Evolutionary conservation across 2,113 vertebrate genomes (phyloP), one percentile per base, ranked within the genome.

Genomic region (Phylloscopus trochilus): DNA sequence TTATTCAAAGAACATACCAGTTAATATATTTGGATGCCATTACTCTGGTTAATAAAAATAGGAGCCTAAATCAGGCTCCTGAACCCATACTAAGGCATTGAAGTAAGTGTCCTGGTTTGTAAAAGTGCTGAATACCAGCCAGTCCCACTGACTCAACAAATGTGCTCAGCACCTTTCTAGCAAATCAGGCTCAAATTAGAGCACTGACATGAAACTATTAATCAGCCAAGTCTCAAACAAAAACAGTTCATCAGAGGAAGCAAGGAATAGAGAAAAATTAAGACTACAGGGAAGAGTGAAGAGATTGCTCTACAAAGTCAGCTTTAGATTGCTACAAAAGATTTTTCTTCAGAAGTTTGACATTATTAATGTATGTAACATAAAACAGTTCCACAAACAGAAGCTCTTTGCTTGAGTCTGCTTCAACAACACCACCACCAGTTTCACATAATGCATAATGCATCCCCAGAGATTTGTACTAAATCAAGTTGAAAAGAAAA

Each of bases 401-500:
- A 68, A 90, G 79, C 47, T 58, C 67, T 81, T 89, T 82, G 21
- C 83, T 68, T 37, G 27, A 93, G 53, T 68, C 64, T 81, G 49
- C 74, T 84, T 60, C 5, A 44, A 85, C 70, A 89, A 35, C 74
- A 90, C 74, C 30, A 90, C 74, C 30, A 70, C 35, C 19, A n/a
- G 35, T 67, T 90, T 88, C 75, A 70, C 64, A 72, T 46, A 96
- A 83, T 49, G 92, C 75, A 67, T 39, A 83, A 27, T 52, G 72
- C 72, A 86, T 70, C 79, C 75, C 60, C 37, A 77, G 87, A 95
- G 87, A 88, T 73, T 80, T 77, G 39, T 37, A 80, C 75, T 94
- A 95, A 94, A 95, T 97, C 93, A 94, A 18, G 22, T 68, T 93
- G 87, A 95, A 75, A 93, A 83, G 90, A 95, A 91, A 94, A 93